A percentile compares a stretch with the other conserved stretches of the same genome.
phyloP scores from a whole-genome alignment of 1,140 invertebrate species.

The Mycetomoellerius zeteki region DNA sequence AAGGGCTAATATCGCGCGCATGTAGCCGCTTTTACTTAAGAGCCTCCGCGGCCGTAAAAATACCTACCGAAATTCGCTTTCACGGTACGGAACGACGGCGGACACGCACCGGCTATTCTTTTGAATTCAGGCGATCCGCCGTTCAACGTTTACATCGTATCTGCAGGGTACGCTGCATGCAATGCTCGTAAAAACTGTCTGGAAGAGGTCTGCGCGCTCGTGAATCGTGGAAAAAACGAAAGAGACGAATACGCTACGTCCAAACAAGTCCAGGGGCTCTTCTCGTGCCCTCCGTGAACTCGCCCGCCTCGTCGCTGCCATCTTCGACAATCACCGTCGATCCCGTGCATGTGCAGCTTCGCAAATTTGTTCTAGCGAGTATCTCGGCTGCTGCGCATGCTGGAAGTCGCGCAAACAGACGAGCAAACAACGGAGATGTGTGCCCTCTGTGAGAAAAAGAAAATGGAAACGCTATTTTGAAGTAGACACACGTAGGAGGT shows the following conservation, averaged over 20 bases:
- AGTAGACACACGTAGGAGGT: constrained; percentile 47
- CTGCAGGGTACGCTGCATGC: constrained; percentile 51
- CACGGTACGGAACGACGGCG: constrained; percentile 48
- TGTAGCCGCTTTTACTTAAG: constrained; percentile 58
- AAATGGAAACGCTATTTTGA: constrained; percentile 57
- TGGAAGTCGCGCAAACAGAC: constrained; percentile 68
- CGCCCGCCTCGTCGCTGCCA: constrained; percentile 54
- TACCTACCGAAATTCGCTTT: constrained; percentile 65
- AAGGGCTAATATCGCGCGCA: constrained; percentile 55
- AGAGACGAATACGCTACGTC: constrained; percentile 54
- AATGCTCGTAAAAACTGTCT: constrained; percentile 71
- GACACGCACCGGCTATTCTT: constrained; percentile 63
- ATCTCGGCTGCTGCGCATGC: constrained; percentile 53
- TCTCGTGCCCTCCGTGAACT: neutral
- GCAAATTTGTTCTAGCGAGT: constrained; percentile 70
- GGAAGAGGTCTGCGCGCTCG: constrained; percentile 63
- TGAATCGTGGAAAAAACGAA: constrained; percentile 58
- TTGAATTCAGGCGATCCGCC: constrained; percentile 66
- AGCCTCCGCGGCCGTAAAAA: constrained; percentile 49
- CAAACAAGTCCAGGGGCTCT: constrained; percentile 35
- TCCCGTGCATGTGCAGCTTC: constrained; percentile 58
- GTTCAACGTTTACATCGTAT: constrained; percentile 33
- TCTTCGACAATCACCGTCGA: constrained; percentile 71
- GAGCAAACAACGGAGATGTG: constrained; percentile 64
- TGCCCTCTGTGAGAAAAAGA: constrained; percentile 46